Conservation (phyloP, 2,113 vertebrate species). For the Eulemur macaco region DNA sequence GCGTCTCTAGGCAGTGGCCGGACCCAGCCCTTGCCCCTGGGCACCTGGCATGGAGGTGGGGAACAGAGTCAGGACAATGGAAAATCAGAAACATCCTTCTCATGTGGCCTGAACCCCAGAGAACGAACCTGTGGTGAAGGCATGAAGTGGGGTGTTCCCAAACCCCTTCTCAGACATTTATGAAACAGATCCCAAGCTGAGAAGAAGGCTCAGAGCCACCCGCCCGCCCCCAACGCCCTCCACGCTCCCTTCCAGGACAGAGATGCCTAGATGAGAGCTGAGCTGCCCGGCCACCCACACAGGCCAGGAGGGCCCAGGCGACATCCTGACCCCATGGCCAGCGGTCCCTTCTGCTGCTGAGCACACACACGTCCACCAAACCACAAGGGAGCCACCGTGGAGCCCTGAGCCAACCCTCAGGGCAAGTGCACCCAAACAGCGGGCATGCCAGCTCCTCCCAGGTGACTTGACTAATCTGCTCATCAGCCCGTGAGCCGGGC, state of each 20-base stretch:
- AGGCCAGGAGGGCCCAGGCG: background rate
- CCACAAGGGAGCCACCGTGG: fast-evolving
- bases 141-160: background rate
- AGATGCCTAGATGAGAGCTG: fast-evolving
- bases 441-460: background rate
- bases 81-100: background rate
- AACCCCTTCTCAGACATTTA: background rate
- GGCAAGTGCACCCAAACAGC: fast-evolving
- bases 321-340: fast-evolving
- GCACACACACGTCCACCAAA: background rate
- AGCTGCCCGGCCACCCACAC: background rate
- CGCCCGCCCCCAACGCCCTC: background rate
- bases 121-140: background rate
- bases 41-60: background rate
- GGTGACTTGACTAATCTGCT: background rate
- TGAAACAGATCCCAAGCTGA: fast-evolving
- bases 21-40: background rate
- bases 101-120: background rate
- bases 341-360: background rate
- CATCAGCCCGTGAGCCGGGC: fast-evolving
- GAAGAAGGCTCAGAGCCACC: background rate
- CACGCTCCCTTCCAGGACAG: no score
- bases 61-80: background rate
- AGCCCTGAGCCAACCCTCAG: no score
- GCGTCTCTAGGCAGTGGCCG: background rate